Percentiles rank a stretch among this genome's conserved stretches.
Evolutionary conservation across 2,888 invertebrate species (phyloP).

Genomic region (Pachymerium ferrugineum): DNA sequence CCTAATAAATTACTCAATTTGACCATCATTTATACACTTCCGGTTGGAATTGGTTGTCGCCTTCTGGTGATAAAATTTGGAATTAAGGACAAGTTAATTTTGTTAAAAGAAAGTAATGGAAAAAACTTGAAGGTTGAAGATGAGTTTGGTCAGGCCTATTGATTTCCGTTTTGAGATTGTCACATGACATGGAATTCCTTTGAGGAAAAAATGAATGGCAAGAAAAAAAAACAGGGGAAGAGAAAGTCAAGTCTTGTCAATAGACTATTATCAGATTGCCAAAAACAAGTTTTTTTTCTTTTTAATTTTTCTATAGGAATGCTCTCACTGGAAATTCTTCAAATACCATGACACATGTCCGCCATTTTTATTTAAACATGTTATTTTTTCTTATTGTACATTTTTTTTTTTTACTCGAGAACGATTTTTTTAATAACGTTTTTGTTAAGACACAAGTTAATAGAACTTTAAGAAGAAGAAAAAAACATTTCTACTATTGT

Average conservation of each 20-base stretch:
- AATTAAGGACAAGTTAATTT: not conserved
- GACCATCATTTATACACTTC: not conserved
- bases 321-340: not conserved
- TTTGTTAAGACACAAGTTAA: no score
- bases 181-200: not conserved
- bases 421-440: no score
- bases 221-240: not conserved
- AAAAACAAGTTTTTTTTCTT: constrained; percentile 3
- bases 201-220: not conserved
- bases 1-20: not conserved
- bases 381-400: not conserved
- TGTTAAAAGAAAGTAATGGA: not conserved
- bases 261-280: constrained; percentile 19
- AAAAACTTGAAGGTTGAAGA: not conserved
- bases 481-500: no score
- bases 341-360: not conserved
- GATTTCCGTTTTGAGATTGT: constrained; percentile 19
- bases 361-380: not conserved
- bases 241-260: constrained; percentile 19
- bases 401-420: not conserved
- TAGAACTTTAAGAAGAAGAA: no score
- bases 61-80: not conserved
- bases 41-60: not conserved
- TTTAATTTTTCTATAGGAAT: not conserved
- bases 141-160: constrained; percentile 14